phyloP scores from a whole-genome alignment of 2,888 invertebrate species.

The Drosophila tanythrix region DNA sequence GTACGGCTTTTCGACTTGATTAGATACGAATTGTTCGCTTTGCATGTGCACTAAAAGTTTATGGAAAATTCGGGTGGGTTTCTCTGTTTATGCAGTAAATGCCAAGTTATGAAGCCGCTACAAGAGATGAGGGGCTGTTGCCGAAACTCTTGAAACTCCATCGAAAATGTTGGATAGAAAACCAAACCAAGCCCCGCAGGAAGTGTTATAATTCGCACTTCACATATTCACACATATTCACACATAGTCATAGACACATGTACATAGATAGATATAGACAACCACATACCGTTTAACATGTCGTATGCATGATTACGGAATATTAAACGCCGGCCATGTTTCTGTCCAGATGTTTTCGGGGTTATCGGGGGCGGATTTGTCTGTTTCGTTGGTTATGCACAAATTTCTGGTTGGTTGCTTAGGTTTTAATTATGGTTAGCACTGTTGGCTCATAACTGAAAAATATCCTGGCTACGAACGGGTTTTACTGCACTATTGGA shows the following conservation, averaged over 20 bases:
- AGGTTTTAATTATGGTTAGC: constrained; percentile 71
- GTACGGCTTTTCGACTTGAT: constrained; percentile 58
- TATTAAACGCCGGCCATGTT: constrained; percentile 44
- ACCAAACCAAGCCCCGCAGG: constrained; percentile 42
- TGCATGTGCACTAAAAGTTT: constrained; percentile 36
- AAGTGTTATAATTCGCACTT: constrained; percentile 75
- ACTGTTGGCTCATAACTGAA: constrained; percentile 53
- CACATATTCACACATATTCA: constrained; percentile 22
- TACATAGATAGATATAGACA: constrained; percentile 6
- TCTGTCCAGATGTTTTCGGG: constrained; percentile 6
- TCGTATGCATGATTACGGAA: constrained; percentile 62
- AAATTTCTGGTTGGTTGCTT: constrained; percentile 56
- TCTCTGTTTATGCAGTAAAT: constrained; percentile 8
- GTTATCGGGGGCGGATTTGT: neutral
- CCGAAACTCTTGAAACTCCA: constrained; percentile 8
- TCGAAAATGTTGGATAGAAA: constrained; percentile 32
- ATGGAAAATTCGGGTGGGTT: constrained; percentile 23
- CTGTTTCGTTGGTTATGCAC: constrained; percentile 40
- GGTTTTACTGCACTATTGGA: constrained; percentile 37
- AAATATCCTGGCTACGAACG: constrained; percentile 41
- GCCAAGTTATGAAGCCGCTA: constrained; percentile 7
- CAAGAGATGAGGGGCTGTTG: neutral
- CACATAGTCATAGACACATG: constrained; percentile 14
- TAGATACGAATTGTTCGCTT: constrained; percentile 51
- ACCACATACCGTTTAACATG: constrained; percentile 54